Base-by-base conservation (phyloP, 2,888 invertebrate species). In the Drosophila siamana region DNA sequence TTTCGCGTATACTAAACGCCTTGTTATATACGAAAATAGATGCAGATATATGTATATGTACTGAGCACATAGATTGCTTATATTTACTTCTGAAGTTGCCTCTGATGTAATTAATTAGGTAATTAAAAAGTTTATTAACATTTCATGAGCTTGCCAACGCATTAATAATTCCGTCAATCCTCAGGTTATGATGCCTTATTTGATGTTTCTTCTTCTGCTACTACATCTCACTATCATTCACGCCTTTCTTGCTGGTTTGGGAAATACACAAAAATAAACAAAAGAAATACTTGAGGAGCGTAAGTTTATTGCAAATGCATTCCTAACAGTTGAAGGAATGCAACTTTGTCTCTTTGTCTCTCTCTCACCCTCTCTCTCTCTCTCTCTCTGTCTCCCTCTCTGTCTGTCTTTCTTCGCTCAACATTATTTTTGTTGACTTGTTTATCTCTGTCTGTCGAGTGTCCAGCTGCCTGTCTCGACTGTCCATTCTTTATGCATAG, bases 111-210 rank as follows among this genome's bases (percentile, higher is more conserved):
- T 71, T 76, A 33, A 68, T 67, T 46, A 62, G 41, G 72, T 59
- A 72, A 75, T 76, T 67, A 64, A 67, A 60, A 76, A 65, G 59
- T 72, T 72, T 43, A 67, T 50, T 50, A 64, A 48, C 48, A 66
- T 63, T 63, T 51, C 33, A 63, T 43, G 54, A 50, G 48, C 38
- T 62, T 54, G 30, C 9, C 36, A 44, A 26, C 30, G 40, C 52
- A 33, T 50, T 61, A 61, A 61, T 43, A 61, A 50, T 54, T 60
- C 24, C 60, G 30, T 46, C 38, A 16, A 50, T 54, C 11, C 44
- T 52, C 36, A 52, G 54, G 44, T 51, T 51, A 51, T 33, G 55
- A 51, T 33, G 55, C 22, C 41, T 44, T 41, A 52, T 52, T 54
- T 60, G 26, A 46, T 40, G 55, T 46, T 46, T 50, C 50, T 59